Base-by-base conservation (phyloP, 2,797 vertebrate species). In the Pantherophis alleghaniensis region DNA sequence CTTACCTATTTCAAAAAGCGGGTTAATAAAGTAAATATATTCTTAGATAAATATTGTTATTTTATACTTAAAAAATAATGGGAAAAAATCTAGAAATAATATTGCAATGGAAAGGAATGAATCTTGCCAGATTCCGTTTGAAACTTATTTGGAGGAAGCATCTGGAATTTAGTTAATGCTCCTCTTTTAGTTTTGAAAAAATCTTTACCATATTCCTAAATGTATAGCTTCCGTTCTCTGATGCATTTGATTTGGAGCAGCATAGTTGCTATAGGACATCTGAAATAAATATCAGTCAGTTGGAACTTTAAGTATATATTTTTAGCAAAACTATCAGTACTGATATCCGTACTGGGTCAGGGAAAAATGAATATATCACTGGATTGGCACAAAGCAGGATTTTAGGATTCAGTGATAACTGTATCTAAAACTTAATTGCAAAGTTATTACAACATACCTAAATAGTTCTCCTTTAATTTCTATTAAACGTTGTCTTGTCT, bases 381-480 rank as follows among this genome's bases (percentile, higher is more conserved):
- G 24, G 14, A 57, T 28, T 89, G 56, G 37, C 13, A 57, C n/a
- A 57, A 86, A 20, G 42, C 22, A 47, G 26, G 61, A 74, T 88
- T 92, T 79, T n/a, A 32, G 18, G 60, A 11, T 74, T 18, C 26
- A 92, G 51, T 88, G 51, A 66, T 55, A 69, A 66, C 2, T 55
- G 7, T 20, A 42, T 79, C 18, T 42, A 83, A 83, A 83, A 83
- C 10, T 22, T 47, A 83, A 83, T 83, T 83, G 74, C 22, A 83
- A 83, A 47, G 74, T 83, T 47, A 47, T 47, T 47, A 74, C 32
- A 93, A 96, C 98, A 95, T 97, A 99, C 98, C 95, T 37, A 92
- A 97, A 97, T 14, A 97, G 93, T 94, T 98, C 97, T 88, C 97
- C 96, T 95, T 97, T 98, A 95, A 98, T 95, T 92, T 98, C 97